A percentile compares a stretch with the other conserved stretches of the same genome.
Conservation (phyloP, 2,113 vertebrate genomes). For the Festucalex cinctus region DNA sequence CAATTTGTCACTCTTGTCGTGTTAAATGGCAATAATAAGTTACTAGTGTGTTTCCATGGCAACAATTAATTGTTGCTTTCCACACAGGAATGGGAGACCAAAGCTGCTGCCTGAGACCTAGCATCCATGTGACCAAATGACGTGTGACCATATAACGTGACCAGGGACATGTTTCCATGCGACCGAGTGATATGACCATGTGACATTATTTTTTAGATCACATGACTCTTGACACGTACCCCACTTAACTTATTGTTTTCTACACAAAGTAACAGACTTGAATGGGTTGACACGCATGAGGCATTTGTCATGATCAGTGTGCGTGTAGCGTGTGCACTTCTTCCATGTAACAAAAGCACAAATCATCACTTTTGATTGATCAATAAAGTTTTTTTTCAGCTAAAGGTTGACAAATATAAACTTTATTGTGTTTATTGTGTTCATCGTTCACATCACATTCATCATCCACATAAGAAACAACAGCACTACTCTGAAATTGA, state of each 20-base stretch:
- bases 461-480: background rate
- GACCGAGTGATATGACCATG: too few species aligned
- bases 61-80: too few species aligned
- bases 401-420: background rate
- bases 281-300: background rate
- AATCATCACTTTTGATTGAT: background rate
- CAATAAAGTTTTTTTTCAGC: background rate
- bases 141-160: background rate
- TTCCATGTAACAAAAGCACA: background rate
- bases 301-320: background rate
- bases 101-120: conserved; percentile 63
- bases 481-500: background rate
- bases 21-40: background rate
- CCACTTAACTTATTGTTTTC: background rate
- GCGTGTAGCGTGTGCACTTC: background rate
- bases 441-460: background rate
- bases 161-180: too few species aligned
- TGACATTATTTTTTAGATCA: background rate
- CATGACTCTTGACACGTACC: background rate
- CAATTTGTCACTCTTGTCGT: background rate
- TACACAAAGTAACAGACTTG: background rate
- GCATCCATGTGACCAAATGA: background rate
- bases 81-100: conserved; percentile 79
- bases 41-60: background rate
- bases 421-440: background rate